Evolutionary conservation across 2,797 vertebrate genomes (phyloP).

Genomic region (Silurus aristotelis): DNA sequence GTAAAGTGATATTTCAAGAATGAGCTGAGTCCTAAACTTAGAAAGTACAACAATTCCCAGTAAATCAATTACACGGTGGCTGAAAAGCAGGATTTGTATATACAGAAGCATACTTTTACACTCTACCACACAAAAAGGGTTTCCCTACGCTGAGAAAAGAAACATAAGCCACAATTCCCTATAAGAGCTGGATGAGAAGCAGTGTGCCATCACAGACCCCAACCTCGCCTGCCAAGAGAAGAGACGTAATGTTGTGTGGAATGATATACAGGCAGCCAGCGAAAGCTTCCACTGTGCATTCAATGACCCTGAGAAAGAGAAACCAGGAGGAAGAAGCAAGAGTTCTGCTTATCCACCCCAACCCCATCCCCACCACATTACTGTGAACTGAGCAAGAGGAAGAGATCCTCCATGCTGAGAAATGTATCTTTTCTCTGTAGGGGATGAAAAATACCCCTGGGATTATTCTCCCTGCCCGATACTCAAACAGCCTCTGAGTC

Average conservation of each 20-base stretch:
- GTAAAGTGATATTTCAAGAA: conserved; percentile 8
- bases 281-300: conserved; percentile 67
- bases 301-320: conserved; percentile 71
- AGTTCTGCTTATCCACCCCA: conserved; percentile 46
- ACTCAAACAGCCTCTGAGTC: conserved; percentile 53
- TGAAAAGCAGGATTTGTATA: conserved; percentile 9
- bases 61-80: conserved; percentile 15
- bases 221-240: conserved; percentile 57
- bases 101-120: conserved; percentile 12
- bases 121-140: conserved; percentile 1
- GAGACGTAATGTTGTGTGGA: conserved; percentile 68
- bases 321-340: conserved; percentile 46
- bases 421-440: conserved; percentile 62
- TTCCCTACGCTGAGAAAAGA: neutral
- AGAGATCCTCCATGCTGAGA: conserved; percentile 58
- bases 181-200: conserved; percentile 43
- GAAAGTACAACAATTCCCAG: neutral
- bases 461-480: conserved; percentile 56
- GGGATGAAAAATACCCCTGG: conserved; percentile 56
- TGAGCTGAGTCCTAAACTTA: conserved; percentile 3
- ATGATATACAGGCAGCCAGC: conserved; percentile 59
- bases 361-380: conserved; percentile 29
- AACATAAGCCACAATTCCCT: conserved; percentile 18
- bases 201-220: conserved; percentile 50
- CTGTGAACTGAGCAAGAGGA: conserved; percentile 47